These are phyloP conservation scores for Chaenogobius annularis DNA, from an alignment of 2,113 vertebrate genomes.

Conservation along the genomic window DNA sequence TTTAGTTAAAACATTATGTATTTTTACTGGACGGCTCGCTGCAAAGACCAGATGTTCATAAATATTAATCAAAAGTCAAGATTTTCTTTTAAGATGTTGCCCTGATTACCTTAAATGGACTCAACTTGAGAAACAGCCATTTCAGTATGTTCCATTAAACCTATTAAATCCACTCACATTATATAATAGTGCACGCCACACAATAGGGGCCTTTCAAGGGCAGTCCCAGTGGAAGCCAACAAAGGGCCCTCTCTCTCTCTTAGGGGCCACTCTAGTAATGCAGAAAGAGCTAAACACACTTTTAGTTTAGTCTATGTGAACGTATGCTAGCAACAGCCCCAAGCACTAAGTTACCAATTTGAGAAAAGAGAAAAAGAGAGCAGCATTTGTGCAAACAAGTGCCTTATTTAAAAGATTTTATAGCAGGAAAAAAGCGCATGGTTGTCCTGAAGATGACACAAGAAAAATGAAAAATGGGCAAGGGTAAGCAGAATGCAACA, in stretches of 20 bases:
- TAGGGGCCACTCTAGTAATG: constrained; percentile 43
- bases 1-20: background rate
- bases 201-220: constrained; percentile 75
- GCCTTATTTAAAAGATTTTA: constrained; percentile 42
- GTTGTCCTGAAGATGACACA: constrained; percentile 11
- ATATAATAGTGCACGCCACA: constrained; percentile 72
- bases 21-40: background rate
- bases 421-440: background rate
- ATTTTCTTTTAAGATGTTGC: constrained; percentile 54
- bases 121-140: constrained; percentile 55
- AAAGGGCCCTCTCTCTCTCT: constrained; percentile 69
- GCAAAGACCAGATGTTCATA: background rate
- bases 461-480: constrained; percentile 12
- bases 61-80: constrained; percentile 30
- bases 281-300: constrained; percentile 63
- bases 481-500: background rate
- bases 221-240: constrained; percentile 68
- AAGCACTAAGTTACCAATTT: constrained; percentile 44
- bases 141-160: constrained; percentile 74
- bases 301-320: constrained; percentile 44
- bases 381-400: constrained; percentile 20
- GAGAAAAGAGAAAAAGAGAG: constrained; percentile 33
- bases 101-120: constrained; percentile 42
- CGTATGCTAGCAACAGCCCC: constrained; percentile 35
- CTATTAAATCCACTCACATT: constrained; percentile 74